phyloP scores from a whole-genome alignment of 2,797 vertebrate species.

The Sarcoramphus papa region DNA sequence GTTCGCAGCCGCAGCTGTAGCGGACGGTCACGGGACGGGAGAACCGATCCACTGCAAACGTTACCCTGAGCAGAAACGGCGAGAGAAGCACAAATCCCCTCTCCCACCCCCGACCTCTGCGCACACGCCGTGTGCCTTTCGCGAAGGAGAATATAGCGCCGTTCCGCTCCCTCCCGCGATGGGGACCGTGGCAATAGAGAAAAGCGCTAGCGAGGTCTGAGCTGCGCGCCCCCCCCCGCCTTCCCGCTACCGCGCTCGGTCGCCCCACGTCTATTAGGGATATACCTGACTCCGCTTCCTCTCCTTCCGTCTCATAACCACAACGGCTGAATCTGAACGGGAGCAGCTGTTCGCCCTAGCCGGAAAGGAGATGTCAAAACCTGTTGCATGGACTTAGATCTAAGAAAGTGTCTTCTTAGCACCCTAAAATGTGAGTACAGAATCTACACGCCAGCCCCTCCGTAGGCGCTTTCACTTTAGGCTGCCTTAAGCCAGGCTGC shows the following conservation, averaged over 20 bases:
- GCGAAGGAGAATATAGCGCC: neutral
- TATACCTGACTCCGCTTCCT: neutral
- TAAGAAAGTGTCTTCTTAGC: neutral
- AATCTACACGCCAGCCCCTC: neutral
- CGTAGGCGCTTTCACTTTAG: slow-evolving; percentile 11
- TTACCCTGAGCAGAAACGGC: neutral
- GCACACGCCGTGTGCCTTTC: neutral
- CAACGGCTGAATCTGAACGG: neutral
- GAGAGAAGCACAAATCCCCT: neutral
- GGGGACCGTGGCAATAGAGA: neutral
- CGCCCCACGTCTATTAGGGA: neutral
- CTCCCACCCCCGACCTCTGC: neutral
- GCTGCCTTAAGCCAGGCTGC: neutral
- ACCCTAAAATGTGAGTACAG: neutral
- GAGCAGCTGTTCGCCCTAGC: slow-evolving; percentile 1
- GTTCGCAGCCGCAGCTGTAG: neutral
- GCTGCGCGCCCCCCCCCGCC: neutral
- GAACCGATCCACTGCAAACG: neutral
- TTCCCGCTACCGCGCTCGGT: neutral
- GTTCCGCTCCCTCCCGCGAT: neutral
- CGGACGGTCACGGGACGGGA: neutral
- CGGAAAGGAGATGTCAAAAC: slow-evolving; percentile 5
- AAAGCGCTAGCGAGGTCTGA: neutral
- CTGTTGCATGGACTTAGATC: slow-evolving; percentile 4
- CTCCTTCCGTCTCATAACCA: neutral